phyloP scores from a whole-genome alignment of 2,888 invertebrate species.

The Cenopis cana region DNA sequence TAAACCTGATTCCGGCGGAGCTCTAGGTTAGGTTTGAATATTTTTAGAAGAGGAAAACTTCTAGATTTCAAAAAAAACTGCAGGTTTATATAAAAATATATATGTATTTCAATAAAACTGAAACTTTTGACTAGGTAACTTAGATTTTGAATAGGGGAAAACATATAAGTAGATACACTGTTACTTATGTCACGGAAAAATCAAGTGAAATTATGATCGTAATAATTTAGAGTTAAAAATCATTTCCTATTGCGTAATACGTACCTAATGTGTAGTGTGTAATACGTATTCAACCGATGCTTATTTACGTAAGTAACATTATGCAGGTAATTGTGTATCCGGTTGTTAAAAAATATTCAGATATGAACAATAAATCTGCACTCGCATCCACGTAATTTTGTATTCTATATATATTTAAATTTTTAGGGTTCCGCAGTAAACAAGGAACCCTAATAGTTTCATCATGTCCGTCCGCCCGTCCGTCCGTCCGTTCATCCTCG shows the following conservation, averaged over 20 bases:
- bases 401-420: too few relatives aligned
- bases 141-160: too few relatives aligned
- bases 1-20: slow-evolving; percentile 7
- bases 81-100: too few relatives aligned
- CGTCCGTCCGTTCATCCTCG: too few relatives aligned
- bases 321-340: too few relatives aligned
- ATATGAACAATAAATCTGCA: slow-evolving; percentile 4
- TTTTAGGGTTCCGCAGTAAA: too few relatives aligned
- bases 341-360: background rate
- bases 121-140: too few relatives aligned
- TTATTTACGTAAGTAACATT: background rate
- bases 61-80: too few relatives aligned
- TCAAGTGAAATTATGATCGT: background rate
- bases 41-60: background rate
- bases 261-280: too few relatives aligned
- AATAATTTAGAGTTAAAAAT: background rate
- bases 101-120: background rate
- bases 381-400: background rate
- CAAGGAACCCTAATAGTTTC: too few relatives aligned
- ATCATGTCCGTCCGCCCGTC: too few relatives aligned
- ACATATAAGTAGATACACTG: background rate
- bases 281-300: too few relatives aligned
- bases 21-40: background rate
- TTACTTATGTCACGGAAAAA: background rate
- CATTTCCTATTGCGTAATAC: background rate